Conservation (phyloP, 1,140 invertebrate species). For the Plectrocnemia conspersa region DNA sequence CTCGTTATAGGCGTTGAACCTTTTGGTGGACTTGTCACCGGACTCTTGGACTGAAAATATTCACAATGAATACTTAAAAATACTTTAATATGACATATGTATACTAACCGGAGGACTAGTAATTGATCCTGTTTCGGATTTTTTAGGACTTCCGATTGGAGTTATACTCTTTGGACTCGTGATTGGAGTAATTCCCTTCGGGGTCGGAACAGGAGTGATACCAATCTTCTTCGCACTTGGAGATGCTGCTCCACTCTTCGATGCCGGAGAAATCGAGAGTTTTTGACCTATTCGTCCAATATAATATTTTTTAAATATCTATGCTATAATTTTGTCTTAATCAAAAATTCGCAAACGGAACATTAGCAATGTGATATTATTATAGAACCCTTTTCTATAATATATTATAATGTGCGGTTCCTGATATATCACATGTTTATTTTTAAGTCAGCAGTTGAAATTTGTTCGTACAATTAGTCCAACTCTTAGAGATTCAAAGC, state of each 20-base stretch:
- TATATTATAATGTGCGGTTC: too few species aligned
- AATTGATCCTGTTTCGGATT: conserved; percentile 1
- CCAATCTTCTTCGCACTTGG: conserved; percentile 2
- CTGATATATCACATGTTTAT: too few species aligned
- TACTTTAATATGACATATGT: background rate
- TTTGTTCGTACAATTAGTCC: too few species aligned
- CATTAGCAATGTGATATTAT: too few species aligned
- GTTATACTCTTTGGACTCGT: conserved; percentile 16
- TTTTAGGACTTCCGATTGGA: conserved; percentile 14
- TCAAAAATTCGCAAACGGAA: too few species aligned
- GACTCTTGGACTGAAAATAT: conserved; percentile 5
- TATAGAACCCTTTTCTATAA: too few species aligned
- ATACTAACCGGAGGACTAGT: conserved; percentile 21
- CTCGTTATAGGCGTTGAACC: conserved; percentile 13
- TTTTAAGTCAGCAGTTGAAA: too few species aligned
- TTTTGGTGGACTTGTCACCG: conserved; percentile 18
- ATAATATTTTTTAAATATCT: too few species aligned
- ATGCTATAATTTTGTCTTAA: too few species aligned
- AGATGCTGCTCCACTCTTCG: conserved; percentile 13
- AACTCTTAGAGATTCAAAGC: too few species aligned
- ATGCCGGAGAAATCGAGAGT: background rate
- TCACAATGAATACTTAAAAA: background rate
- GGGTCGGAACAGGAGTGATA: conserved; percentile 7
- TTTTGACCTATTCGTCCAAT: conserved; percentile 15
- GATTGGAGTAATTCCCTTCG: conserved; percentile 11